These are phyloP conservation scores for Chrysodeixis includens DNA, from an alignment of 2,888 invertebrate species.

Conservation along the genomic window DNA sequence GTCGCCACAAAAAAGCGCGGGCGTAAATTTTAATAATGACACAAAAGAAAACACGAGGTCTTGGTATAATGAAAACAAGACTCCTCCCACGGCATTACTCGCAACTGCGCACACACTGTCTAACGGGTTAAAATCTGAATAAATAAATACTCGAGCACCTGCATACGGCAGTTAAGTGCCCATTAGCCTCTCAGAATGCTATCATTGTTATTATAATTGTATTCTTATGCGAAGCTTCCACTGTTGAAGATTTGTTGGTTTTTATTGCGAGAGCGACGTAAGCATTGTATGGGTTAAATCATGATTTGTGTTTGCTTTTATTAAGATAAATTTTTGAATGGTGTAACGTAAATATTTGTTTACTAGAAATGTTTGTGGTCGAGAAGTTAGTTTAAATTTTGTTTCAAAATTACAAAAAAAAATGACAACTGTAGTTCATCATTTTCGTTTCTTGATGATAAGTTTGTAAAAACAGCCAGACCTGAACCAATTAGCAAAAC, in stretches of 20 bases:
- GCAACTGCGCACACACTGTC: conserved; percentile 71
- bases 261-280: conserved; percentile 3
- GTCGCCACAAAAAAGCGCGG: conserved; percentile 40
- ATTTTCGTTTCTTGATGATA: too few relatives aligned
- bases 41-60: conserved; percentile 61
- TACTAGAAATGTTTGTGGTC: too few relatives aligned
- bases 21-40: conserved; percentile 62
- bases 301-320: neutral
- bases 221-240: conserved; percentile 42
- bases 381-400: too few relatives aligned
- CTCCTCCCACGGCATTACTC: conserved; percentile 73
- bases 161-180: conserved; percentile 76
- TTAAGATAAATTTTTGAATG: neutral
- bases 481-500: too few relatives aligned
- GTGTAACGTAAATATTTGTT: neutral
- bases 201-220: conserved; percentile 64
- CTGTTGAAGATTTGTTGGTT: conserved; percentile 36
- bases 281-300: neutral
- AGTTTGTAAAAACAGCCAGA: too few relatives aligned
- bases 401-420: too few relatives aligned
- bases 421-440: too few relatives aligned
- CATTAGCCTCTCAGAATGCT: conserved; percentile 72
- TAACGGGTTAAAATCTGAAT: conserved; percentile 76
- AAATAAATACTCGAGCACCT: conserved; percentile 80
- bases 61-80: conserved; percentile 66